Evolutionary conservation across 2,797 vertebrate genomes (phyloP).

Genomic region (Poeciliopsis gracilis): DNA sequence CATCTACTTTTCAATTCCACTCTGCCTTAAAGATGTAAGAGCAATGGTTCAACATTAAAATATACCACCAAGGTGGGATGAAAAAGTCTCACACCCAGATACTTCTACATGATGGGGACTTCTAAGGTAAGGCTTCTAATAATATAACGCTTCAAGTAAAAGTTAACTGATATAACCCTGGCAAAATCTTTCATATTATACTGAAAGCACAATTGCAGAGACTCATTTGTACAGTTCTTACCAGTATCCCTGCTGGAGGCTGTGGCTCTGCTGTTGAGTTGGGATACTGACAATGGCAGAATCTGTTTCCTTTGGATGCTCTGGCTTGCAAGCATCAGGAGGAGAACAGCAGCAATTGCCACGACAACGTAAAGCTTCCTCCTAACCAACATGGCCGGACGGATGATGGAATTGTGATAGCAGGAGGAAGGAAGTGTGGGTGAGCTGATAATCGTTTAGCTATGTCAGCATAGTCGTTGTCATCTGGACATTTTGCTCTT

Average conservation of each 20-base stretch:
- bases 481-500: slow-evolving; percentile 46
- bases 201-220: background rate
- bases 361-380: slow-evolving; percentile 62
- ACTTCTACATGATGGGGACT: background rate
- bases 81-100: background rate
- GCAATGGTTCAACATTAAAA: background rate
- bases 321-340: slow-evolving; percentile 78
- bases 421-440: slow-evolving; percentile 1
- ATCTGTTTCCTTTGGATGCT: slow-evolving; percentile 63
- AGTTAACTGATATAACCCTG: background rate
- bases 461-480: slow-evolving; percentile 37
- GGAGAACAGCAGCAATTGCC: slow-evolving; percentile 62
- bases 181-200: background rate
- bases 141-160: background rate
- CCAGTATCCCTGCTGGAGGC: slow-evolving; percentile 21
- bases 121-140: background rate
- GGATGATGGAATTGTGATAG: background rate
- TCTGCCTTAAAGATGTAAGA: background rate
- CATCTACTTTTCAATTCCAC: background rate
- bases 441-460: slow-evolving; percentile 16
- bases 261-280: slow-evolving; percentile 14
- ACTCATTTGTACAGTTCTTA: slow-evolving; percentile 22
- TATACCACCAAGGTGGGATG: background rate
- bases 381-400: slow-evolving; percentile 62
- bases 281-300: slow-evolving; percentile 14